Percentiles rank a stretch among this genome's conserved stretches.
phyloP scores from a whole-genome alignment of 2,113 vertebrate species.

The Xiphophorus hellerii region DNA sequence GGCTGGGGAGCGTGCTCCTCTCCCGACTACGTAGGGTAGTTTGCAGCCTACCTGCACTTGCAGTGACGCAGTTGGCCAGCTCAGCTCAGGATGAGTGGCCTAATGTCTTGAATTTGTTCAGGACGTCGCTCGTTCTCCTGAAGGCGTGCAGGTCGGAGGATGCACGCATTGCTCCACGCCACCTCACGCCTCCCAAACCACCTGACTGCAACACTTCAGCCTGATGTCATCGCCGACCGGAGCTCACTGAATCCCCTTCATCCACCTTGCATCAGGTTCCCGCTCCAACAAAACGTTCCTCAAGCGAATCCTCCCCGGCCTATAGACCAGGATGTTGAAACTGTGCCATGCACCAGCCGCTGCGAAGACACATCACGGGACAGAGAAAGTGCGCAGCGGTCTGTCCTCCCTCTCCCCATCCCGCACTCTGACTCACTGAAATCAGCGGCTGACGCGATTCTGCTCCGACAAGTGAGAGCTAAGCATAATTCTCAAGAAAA shows the following conservation, averaged over 20 bases:
- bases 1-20: slow-evolving; percentile 71
- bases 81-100: slow-evolving; percentile 61
- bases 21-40: slow-evolving; percentile 55
- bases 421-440: not conserved
- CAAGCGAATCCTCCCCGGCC: slow-evolving; percentile 21
- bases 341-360: slow-evolving; percentile 43
- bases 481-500: slow-evolving; percentile 30
- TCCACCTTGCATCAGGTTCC: slow-evolving; percentile 35
- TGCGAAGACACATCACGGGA: slow-evolving; percentile 52
- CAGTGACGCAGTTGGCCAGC: slow-evolving; percentile 81
- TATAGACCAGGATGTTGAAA: slow-evolving; percentile 28
- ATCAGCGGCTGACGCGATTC: slow-evolving; percentile 30
- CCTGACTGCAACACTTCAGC: slow-evolving; percentile 54
- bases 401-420: slow-evolving; percentile 9
- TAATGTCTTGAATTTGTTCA: slow-evolving; percentile 31
- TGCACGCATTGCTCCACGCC: slow-evolving; percentile 34
- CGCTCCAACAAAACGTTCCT: slow-evolving; percentile 13
- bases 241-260: slow-evolving; percentile 30
- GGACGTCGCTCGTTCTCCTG: slow-evolving; percentile 34
- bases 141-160: slow-evolving; percentile 31
- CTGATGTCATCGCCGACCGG: slow-evolving; percentile 50
- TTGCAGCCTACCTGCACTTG: slow-evolving; percentile 72
- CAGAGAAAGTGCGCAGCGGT: slow-evolving; percentile 61
- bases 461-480: slow-evolving; percentile 49
- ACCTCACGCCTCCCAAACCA: slow-evolving; percentile 44